Conservation (phyloP, 2,113 vertebrate species). For the Serinus canaria region DNA sequence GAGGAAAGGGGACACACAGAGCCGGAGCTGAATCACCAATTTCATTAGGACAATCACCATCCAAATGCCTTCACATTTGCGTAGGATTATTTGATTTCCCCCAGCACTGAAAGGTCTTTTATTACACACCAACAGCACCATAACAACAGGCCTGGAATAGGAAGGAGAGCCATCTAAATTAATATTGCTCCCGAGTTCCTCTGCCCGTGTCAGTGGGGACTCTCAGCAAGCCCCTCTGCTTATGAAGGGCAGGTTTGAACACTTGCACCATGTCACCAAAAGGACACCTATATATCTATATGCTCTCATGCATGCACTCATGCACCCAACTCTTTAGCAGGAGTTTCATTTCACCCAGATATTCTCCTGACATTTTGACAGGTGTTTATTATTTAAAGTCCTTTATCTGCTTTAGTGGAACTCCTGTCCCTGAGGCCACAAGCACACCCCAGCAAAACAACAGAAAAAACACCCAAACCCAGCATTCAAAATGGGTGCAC, state of each 20-base stretch:
- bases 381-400: neutral
- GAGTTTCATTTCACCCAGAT: neutral
- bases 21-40: conserved; percentile 58
- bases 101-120: conserved; percentile 62
- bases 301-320: neutral
- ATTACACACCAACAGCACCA: conserved; percentile 50
- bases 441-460: neutral
- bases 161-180: conserved; percentile 56
- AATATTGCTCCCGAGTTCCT: conserved; percentile 42
- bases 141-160: conserved; percentile 44
- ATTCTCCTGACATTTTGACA: neutral
- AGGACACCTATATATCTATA: neutral
- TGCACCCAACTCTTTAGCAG: neutral
- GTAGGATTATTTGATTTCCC: conserved; percentile 67
- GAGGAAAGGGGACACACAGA: conserved; percentile 14
- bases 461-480: neutral
- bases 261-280: neutral
- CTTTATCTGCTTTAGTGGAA: neutral
- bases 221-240: neutral
- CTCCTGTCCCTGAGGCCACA: neutral
- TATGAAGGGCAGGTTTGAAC: neutral
- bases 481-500: neutral
- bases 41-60: conserved; percentile 63
- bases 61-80: conserved; percentile 20
- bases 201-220: neutral